Evolutionary conservation across 2,888 invertebrate species (phyloP), one percentile per base, ranked within the genome.

Genomic region (Formica aserva): DNA sequence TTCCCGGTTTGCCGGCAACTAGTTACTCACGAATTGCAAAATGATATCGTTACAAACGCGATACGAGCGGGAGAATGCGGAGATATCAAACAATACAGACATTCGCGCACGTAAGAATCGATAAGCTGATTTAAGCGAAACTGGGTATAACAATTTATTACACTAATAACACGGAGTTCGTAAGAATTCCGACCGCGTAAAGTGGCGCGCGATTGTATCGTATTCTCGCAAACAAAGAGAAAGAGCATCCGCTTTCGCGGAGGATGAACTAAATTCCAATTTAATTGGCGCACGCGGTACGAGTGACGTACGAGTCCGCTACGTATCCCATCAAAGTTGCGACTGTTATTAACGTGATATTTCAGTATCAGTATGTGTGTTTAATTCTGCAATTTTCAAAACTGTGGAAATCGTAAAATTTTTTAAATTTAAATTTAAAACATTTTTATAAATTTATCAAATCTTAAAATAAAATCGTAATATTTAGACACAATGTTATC

Each of bases 181-280:
- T 57, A 35, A 52, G 32, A 71, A 78, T 71, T 22, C 5, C 1
- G 38, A 11, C 41, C 18, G 67, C n/a, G 22, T 15, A 13, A 71
- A 78, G 1, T 5, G 18, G 1, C n/a, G 65, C 38, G 29, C 15
- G 38, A 55, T 41, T 22, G 22, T 35, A 66, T 66, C 45, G 66
- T 67, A 60, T 29, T 60, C 26, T 62, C 22, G n/a, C 26, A 35
- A 35, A 45, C 1, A 60, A 35, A 57, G 22, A n/a, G 22, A 15
- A 38, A 22, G 13, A 32, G 32, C 38, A 69, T 67, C 11, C 29
- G 32, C 38, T 32, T 48, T 48, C 48, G 48, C 41, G 32, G 45
- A 41, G 26, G 11, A 60, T 78, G 18, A 71, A 18, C 32, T 71
- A 78, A 78, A 78, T 71, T 60, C 45, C 72, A 78, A 71, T 78